Percentiles rank a stretch among this genome's conserved stretches.
Conservation (phyloP, 2,888 invertebrate species). For the Shargacucullia verbasci region DNA sequence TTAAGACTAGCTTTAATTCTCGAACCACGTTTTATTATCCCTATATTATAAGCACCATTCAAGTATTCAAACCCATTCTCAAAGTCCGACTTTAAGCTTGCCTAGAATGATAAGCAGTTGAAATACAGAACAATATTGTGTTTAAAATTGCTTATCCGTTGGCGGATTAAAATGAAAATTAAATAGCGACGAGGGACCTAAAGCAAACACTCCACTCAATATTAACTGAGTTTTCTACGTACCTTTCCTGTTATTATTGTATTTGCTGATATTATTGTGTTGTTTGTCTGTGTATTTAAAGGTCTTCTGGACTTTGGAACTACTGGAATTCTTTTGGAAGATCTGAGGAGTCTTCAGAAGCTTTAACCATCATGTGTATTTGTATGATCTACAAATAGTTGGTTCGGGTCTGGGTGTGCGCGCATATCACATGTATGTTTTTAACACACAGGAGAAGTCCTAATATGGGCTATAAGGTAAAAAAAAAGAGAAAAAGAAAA, state of each 20-base stretch:
- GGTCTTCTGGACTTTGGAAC: too few species aligned
- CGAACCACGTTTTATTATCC: constrained; percentile 15
- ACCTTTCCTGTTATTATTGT: constrained; percentile 17
- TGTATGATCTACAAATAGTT: too few species aligned
- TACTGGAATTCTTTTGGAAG: too few species aligned
- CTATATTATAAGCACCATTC: constrained; percentile 25
- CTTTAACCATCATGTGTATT: too few species aligned
- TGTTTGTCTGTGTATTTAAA: too few species aligned
- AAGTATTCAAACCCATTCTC: constrained; percentile 9
- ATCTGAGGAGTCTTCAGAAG: too few species aligned
- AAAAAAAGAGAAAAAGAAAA: too few species aligned
- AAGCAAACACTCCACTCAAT: constrained; percentile 15
- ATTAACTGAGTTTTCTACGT: constrained; percentile 9
- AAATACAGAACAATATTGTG: constrained; percentile 38
- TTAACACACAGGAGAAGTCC: too few species aligned
- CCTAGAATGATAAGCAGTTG: constrained; percentile 36
- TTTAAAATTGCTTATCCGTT: constrained; percentile 27
- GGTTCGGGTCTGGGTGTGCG: too few species aligned
- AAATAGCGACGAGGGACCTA: constrained; percentile 26
- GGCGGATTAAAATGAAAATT: constrained; percentile 43
- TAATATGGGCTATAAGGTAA: too few species aligned
- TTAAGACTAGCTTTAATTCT: not conserved
- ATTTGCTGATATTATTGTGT: not conserved
- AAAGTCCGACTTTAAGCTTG: constrained; percentile 33
- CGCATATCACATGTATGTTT: too few species aligned